Base-by-base conservation (phyloP, 2,888 invertebrate genomes). In the Embidobia sp. region DNA sequence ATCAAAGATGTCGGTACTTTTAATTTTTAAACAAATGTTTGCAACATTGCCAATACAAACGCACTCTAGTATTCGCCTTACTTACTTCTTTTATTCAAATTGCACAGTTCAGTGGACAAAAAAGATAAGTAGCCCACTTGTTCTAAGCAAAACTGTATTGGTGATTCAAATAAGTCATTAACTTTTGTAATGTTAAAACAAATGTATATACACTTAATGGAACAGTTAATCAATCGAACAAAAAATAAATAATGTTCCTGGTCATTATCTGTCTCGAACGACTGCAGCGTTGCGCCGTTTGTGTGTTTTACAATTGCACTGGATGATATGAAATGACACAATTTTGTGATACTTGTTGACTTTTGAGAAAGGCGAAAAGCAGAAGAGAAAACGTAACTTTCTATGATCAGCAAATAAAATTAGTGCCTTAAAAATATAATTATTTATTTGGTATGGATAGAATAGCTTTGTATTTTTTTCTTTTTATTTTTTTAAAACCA, bases 361-460 rank as follows among this genome's bases (percentile, higher is more conserved):
- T 42, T 33, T 35, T n/a, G 40, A 64, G 29, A 11, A 33, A 33
- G 1, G 10, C 31, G 10, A 11, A n/a, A 10, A 33, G n/a, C n/a
- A 46, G 8, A 26, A 11, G 13, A 10, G 6, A 29, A 42, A 18
- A 26, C 18, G 22, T 27, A 22, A 22, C 27, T n/a, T 26, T 29
- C 33, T 33, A 10, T 63, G 49, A 40, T 26, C 64, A 31, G 2
- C 16, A n/a, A 29, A 40, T 42, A n/a, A n/a, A 53, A 69, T 57
- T 57, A 67, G 69, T 69, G 69, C 69, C 69, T 69, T 69, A 42
- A 13, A 22, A 22, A 51, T 48, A 69, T 40, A 59, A 49, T 37
- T 69, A 69, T 69, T 69, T 69, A 69, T 69, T 67, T 31, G 27
- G n/a, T 55, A 53, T 29, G 33, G 18, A 66, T 53, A 44, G 55